These are phyloP conservation scores for Diadema setosum DNA, from an alignment of 35 echinoderm and acorn worm genomes.

Conservation along the genomic window DNA sequence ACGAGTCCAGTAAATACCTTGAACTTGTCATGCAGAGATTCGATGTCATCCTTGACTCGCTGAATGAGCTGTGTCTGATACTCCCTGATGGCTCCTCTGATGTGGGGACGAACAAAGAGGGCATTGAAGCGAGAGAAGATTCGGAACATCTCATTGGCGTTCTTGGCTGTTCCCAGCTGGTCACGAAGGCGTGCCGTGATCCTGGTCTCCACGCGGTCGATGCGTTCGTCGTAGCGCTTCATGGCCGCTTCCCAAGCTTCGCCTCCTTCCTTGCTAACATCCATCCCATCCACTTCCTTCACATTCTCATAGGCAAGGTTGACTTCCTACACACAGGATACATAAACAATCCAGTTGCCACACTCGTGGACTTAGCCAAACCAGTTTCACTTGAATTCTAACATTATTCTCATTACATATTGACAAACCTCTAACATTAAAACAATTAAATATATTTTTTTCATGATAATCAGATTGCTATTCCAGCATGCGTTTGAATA, in stretches of 20 bases:
- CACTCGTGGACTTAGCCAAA: no score
- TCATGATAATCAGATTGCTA: no score
- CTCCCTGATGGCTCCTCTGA: slow-evolving; percentile 95
- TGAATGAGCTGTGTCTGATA: slow-evolving; percentile 99
- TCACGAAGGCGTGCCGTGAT: slow-evolving; percentile 98
- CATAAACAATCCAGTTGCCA: no score
- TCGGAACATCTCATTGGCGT: slow-evolving; percentile 99
- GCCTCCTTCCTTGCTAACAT: slow-evolving; percentile 93
- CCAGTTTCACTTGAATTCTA: no score
- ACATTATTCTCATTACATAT: no score
- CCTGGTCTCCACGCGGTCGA: slow-evolving; percentile 94
- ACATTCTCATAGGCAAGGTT: slow-evolving; percentile 99
- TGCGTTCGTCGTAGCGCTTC: slow-evolving; percentile 97
- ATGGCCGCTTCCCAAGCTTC: slow-evolving; percentile 98
- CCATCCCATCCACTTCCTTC: slow-evolving; percentile 92
- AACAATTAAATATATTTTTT: no score
- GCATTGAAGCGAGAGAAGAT: slow-evolving; percentile 99
- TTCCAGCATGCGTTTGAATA: no score
- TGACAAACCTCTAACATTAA: no score
- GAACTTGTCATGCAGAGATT: slow-evolving; percentile 97
- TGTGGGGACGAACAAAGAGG: slow-evolving; percentile 97
- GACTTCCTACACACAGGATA: slow-evolving; percentile 72
- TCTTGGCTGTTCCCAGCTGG: slow-evolving; percentile 97
- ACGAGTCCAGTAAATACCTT: no score
- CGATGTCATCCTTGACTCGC: slow-evolving; percentile 98